Evolutionary conservation across 2,888 invertebrate species (phyloP).

Genomic region (Lasiommata megera): DNA sequence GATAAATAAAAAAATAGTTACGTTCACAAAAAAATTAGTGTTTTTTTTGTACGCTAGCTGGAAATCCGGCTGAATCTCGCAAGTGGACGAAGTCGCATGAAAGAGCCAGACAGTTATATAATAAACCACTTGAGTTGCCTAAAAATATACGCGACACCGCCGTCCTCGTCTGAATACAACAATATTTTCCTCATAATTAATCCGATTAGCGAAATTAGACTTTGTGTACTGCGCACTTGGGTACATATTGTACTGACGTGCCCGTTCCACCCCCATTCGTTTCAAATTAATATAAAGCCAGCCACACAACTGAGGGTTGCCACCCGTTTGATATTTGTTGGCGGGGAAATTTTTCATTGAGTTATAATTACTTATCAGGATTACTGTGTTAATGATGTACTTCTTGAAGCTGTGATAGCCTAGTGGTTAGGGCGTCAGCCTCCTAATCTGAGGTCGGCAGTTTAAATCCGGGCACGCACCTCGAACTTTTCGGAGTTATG

Average conservation of each 20-base stretch:
- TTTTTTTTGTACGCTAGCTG: too few relatives aligned
- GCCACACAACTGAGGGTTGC: constrained; percentile 24
- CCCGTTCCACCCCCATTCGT: constrained; percentile 13
- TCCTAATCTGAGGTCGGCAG: too few relatives aligned
- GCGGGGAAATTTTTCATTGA: neutral
- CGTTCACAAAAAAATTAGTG: too few relatives aligned
- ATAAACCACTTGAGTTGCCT: constrained; percentile 12
- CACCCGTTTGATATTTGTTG: neutral
- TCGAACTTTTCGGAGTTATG: too few relatives aligned
- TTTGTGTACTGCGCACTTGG: neutral
- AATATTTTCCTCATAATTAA: constrained; percentile 13
- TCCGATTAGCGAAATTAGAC: constrained; percentile 18
- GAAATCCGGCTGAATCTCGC: neutral
- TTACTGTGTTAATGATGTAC: too few relatives aligned
- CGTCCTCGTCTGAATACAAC: constrained; percentile 17
- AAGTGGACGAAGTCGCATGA: neutral
- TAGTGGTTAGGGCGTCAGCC: too few relatives aligned
- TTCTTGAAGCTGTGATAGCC: too few relatives aligned
- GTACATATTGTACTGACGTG: constrained; percentile 5
- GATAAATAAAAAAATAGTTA: too few relatives aligned
- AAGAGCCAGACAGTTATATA: neutral
- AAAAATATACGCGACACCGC: constrained; percentile 20
- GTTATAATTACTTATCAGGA: neutral
- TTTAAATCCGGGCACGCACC: too few relatives aligned
- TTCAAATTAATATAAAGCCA: constrained; percentile 30